These are phyloP conservation scores for Cylloceria caligata DNA, from an alignment of 2,888 invertebrate genomes.

Conservation along the genomic window DNA sequence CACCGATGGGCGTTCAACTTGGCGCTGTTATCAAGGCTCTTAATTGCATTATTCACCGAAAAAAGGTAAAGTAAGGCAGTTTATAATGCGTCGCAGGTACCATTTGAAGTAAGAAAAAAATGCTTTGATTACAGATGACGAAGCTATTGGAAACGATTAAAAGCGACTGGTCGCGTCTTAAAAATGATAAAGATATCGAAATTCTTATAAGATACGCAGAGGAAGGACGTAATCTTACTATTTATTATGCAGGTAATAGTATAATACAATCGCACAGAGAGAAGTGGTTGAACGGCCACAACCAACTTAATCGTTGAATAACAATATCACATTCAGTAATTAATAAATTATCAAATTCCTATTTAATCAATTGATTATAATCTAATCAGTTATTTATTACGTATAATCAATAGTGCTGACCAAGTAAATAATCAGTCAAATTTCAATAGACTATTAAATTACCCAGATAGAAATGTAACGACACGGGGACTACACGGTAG, in stretches of 20 bases:
- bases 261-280: neutral
- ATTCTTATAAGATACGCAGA: neutral
- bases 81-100: neutral
- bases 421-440: too few species aligned
- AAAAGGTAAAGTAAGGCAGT: slow-evolving; percentile 10
- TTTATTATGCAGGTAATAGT: neutral
- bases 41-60: neutral
- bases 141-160: neutral
- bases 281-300: neutral
- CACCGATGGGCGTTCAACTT: slow-evolving; percentile 13
- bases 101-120: neutral
- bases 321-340: too few species aligned
- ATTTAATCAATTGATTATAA: too few species aligned
- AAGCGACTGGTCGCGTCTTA: neutral
- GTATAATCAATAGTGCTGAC: too few species aligned
- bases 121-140: neutral
- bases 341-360: too few species aligned
- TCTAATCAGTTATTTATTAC: too few species aligned
- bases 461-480: too few species aligned
- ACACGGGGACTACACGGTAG: too few species aligned
- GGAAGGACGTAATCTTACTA: neutral
- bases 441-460: too few species aligned
- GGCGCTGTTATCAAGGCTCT: neutral
- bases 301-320: too few species aligned
- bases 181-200: neutral